Conservation (phyloP, 2,797 vertebrate species). For the Crenichthys baileyi region DNA sequence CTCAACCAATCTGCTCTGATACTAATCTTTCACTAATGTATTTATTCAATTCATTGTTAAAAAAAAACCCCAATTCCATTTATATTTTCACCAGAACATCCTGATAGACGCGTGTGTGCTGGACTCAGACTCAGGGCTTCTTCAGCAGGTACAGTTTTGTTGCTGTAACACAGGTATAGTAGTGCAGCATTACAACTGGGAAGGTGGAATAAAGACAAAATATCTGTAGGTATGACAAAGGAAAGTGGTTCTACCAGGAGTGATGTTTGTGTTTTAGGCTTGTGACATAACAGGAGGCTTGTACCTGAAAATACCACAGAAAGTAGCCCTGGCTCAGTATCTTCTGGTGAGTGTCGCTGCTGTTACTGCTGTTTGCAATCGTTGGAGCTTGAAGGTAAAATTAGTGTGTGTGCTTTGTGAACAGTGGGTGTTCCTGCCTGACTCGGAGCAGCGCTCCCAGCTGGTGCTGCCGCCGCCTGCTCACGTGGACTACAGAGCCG, state of each 20-base stretch:
- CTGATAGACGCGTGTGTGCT: slow-evolving; percentile 97
- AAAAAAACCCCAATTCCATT: no score
- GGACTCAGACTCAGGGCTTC: slow-evolving; percentile 92
- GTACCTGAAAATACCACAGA: slow-evolving; percentile 94
- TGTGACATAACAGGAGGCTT: slow-evolving; percentile 97
- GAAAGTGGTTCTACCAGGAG: not conserved
- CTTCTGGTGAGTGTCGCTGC: slow-evolving; percentile 85
- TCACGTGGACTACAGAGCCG: slow-evolving; percentile 96
- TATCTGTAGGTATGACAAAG: not conserved
- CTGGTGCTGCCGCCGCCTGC: slow-evolving; percentile 89
- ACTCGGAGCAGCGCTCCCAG: slow-evolving; percentile 91
- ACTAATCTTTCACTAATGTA: not conserved
- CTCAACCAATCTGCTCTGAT: not conserved
- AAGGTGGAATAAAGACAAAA: not conserved
- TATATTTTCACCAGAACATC: slow-evolving; percentile 83
- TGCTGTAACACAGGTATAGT: not conserved
- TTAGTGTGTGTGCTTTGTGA: slow-evolving; percentile 19
- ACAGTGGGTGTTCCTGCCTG: slow-evolving; percentile 97
- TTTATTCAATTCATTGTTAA: not conserved
- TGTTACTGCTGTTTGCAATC: not conserved
- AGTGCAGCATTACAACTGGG: not conserved
- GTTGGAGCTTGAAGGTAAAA: not conserved
- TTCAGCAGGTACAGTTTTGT: slow-evolving; percentile 88
- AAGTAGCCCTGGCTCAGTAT: slow-evolving; percentile 91
- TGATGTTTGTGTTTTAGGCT: slow-evolving; percentile 80